phyloP scores from a whole-genome alignment of 2,888 invertebrate species.

The Pterostichus madidus region DNA sequence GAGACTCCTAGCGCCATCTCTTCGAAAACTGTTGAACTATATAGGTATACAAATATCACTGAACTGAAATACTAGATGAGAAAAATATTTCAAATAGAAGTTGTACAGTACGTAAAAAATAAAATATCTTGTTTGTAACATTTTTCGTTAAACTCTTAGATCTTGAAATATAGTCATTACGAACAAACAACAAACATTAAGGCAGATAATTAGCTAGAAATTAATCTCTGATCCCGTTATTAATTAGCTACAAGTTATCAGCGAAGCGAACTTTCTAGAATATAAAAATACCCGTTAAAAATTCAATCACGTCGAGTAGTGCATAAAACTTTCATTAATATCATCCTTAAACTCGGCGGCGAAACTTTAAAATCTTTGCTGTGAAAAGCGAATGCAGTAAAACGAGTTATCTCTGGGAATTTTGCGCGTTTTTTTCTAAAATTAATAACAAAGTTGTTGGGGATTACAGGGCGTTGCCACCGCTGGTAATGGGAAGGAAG shows the following conservation, averaged over 20 bases:
- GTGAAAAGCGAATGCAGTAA: slow-evolving; percentile 4
- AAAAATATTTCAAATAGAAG: too few relatives aligned
- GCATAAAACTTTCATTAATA: slow-evolving; percentile 59
- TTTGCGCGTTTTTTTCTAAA: slow-evolving; percentile 23
- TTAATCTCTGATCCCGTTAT: neutral
- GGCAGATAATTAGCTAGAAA: too few relatives aligned
- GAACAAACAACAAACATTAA: too few relatives aligned
- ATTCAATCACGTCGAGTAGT: slow-evolving; percentile 48
- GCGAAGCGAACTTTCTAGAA: slow-evolving; percentile 29
- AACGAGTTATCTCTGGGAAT: slow-evolving; percentile 41
- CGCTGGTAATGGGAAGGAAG: slow-evolving; percentile 11
- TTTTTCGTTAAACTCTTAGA: too few relatives aligned
- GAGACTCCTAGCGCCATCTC: too few relatives aligned
- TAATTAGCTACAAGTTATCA: neutral
- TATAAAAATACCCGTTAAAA: slow-evolving; percentile 55
- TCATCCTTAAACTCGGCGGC: slow-evolving; percentile 13
- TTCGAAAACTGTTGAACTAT: too few relatives aligned
- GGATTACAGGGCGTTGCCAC: neutral
- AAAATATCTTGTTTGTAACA: too few relatives aligned
- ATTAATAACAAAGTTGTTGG: slow-evolving; percentile 27
- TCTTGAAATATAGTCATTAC: too few relatives aligned
- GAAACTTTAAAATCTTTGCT: slow-evolving; percentile 39
- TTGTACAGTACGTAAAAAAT: too few relatives aligned
- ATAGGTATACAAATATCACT: too few relatives aligned
- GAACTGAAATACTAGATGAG: too few relatives aligned